Evolutionary conservation across 1,140 invertebrate genomes (phyloP).

Genomic region (Trichonephila clavipes): DNA sequence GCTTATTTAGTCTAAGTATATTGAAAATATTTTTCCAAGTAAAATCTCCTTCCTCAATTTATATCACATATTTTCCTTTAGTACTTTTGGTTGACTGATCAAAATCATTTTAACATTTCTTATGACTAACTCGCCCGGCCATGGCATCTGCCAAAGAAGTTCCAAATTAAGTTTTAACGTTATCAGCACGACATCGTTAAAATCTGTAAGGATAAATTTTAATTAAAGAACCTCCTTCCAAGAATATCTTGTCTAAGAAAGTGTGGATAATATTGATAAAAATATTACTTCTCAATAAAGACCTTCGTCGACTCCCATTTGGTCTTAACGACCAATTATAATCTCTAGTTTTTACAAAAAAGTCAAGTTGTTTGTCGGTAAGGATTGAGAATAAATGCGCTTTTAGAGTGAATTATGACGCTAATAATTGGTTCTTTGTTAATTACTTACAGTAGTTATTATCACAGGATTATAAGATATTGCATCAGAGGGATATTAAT

Average conservation of each 20-base stretch:
- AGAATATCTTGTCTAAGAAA: neutral
- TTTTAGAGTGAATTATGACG: neutral
- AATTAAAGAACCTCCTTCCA: neutral
- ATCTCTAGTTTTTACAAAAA: neutral
- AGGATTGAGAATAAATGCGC: slow-evolving; percentile 4
- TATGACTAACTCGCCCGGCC: too few relatives aligned
- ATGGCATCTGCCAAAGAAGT: too few relatives aligned
- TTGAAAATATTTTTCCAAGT: too few relatives aligned
- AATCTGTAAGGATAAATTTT: neutral
- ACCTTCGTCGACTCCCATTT: neutral
- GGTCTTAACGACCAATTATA: neutral
- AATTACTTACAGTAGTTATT: slow-evolving; percentile 6
- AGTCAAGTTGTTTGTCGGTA: neutral
- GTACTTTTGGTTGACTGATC: too few relatives aligned
- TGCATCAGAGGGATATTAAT: neutral
- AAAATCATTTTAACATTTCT: too few relatives aligned
- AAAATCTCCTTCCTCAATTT: too few relatives aligned
- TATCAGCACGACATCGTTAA: too few relatives aligned
- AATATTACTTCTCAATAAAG: slow-evolving; percentile 19
- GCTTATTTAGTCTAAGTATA: too few relatives aligned
- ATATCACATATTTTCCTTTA: too few relatives aligned
- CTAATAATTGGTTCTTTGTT: slow-evolving; percentile 22
- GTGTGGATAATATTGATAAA: neutral
- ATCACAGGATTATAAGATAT: neutral
- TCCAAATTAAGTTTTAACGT: too few relatives aligned